These are phyloP conservation scores for Cheirogaleus medius DNA, from an alignment of 2,113 vertebrate genomes.

Conservation along the genomic window DNA sequence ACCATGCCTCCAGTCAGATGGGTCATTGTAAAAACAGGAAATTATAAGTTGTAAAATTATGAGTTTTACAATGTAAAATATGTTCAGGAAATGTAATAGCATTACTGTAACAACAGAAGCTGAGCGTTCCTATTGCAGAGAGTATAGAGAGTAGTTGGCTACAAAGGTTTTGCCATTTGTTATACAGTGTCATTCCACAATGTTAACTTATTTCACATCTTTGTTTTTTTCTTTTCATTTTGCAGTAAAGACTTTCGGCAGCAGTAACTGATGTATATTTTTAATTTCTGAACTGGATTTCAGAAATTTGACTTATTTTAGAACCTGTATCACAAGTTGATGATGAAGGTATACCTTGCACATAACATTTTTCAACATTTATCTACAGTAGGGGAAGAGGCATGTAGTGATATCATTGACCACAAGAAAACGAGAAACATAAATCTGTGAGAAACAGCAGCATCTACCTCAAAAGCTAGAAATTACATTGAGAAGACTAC, in stretches of 20 bases:
- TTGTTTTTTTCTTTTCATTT: neutral
- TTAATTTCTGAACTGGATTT: constrained; percentile 23
- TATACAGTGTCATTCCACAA: neutral
- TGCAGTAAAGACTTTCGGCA: neutral
- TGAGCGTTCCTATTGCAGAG: neutral
- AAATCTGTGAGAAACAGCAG: neutral
- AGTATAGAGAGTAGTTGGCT: neutral
- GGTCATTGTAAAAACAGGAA: neutral
- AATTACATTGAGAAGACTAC: neutral
- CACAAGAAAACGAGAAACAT: neutral
- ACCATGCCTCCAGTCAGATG: neutral
- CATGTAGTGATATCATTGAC: neutral
- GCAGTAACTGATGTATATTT: neutral
- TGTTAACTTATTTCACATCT: neutral
- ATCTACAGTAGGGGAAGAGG: neutral
- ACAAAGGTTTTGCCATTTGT: neutral
- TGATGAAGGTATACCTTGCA: neutral
- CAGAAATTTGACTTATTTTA: neutral
- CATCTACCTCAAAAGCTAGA: neutral
- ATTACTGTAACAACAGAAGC: neutral
- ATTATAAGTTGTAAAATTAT: neutral
- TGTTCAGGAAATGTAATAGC: neutral
- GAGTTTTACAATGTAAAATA: neutral
- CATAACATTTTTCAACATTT: neutral
- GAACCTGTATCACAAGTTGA: neutral